phyloP scores from a whole-genome alignment of 1,140 invertebrate genomes.

The Leptestheria dahalacensis region DNA sequence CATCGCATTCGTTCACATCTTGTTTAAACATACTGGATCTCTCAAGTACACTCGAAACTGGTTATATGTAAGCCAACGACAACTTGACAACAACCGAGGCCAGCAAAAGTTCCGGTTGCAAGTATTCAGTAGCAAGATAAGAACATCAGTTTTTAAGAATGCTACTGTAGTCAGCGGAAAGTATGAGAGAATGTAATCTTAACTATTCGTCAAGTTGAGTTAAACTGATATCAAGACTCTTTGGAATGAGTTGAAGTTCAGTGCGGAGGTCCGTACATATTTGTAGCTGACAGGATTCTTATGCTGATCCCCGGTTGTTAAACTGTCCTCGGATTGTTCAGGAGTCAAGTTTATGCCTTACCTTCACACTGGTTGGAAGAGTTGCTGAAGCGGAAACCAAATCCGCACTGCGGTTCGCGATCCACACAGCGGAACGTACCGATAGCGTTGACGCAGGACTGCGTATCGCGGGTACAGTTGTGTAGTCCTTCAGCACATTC shows the following conservation, averaged over 20 bases:
- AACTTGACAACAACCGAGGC: no score
- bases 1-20: constrained; percentile 45
- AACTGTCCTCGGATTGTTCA: neutral
- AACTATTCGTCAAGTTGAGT: no score
- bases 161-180: no score
- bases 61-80: no score
- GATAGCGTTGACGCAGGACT: constrained; percentile 51
- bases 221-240: no score
- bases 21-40: constrained; percentile 17
- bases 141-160: no score
- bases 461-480: constrained; percentile 42
- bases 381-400: constrained; percentile 46
- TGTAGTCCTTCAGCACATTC: constrained; percentile 44
- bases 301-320: neutral
- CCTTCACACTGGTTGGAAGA: constrained; percentile 39
- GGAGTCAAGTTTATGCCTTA: constrained; percentile 27
- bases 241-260: no score
- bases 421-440: constrained; percentile 46
- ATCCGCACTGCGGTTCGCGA: constrained; percentile 35
- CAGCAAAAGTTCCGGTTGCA: no score
- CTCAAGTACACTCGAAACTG: no score
- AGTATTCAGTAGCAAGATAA: neutral
- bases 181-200: no score
- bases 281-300: no score
- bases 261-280: no score